A percentile compares a stretch with the other conserved stretches of the same genome.
phyloP scores from a whole-genome alignment of 2,888 invertebrate genomes.

The Euplexia lucipara region DNA sequence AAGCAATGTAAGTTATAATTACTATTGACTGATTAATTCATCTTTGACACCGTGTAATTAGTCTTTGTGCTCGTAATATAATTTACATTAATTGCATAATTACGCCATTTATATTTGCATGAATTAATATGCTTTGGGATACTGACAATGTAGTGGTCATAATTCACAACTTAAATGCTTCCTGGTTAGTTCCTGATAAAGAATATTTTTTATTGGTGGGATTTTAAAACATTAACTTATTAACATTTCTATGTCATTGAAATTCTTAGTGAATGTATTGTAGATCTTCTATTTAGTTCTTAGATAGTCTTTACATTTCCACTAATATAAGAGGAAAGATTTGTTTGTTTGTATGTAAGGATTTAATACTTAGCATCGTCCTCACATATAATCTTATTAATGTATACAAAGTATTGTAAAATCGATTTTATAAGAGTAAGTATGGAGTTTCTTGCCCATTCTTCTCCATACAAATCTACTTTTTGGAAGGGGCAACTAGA shows the following conservation, averaged over 20 bases:
- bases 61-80: conserved; percentile 71
- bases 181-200: conserved; percentile 24
- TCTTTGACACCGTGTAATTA: conserved; percentile 78
- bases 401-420: too few relatives aligned
- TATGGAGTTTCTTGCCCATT: too few relatives aligned
- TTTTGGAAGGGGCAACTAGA: too few relatives aligned
- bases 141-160: conserved; percentile 53
- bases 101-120: conserved; percentile 72
- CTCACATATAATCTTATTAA: too few relatives aligned
- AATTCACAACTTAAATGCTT: conserved; percentile 54
- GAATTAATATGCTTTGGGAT: conserved; percentile 63
- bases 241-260: not conserved
- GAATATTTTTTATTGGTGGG: not conserved
- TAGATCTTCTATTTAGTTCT: too few relatives aligned
- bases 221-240: not conserved
- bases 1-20: conserved; percentile 61
- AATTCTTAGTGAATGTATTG: not conserved
- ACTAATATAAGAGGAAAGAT: too few relatives aligned
- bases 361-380: too few relatives aligned
- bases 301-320: too few relatives aligned
- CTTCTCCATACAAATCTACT: too few relatives aligned
- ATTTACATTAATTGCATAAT: conserved; percentile 77
- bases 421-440: too few relatives aligned
- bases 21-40: conserved; percentile 72
- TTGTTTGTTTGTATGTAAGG: too few relatives aligned